Conservation (phyloP, 2,797 vertebrate genomes). For the Anolis apletophallus region DNA sequence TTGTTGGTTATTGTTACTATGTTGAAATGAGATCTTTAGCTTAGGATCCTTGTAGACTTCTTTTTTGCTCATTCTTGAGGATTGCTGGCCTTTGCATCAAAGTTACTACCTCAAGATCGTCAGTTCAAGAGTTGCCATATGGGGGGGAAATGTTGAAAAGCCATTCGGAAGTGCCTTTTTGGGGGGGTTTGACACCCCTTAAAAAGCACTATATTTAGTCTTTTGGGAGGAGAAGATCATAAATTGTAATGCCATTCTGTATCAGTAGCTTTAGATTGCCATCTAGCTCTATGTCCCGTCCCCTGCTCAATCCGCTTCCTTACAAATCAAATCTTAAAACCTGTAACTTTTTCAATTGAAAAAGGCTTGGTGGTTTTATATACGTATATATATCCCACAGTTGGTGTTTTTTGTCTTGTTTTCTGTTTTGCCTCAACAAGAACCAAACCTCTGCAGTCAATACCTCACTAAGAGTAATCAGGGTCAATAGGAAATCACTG, state of each 20-base stretch:
- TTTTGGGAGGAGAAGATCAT: constrained; percentile 1
- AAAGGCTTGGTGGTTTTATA: constrained; percentile 30
- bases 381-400: constrained; percentile 19
- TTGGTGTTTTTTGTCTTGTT: not conserved
- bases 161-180: constrained; percentile 76
- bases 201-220: constrained; percentile 63
- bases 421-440: constrained; percentile 52
- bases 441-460: constrained; percentile 79
- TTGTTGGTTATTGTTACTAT: constrained; percentile 25
- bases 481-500: constrained; percentile 61
- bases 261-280: constrained; percentile 34
- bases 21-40: constrained; percentile 27
- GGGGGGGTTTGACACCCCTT: constrained; percentile 54
- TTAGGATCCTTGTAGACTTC: not conserved
- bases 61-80: not conserved
- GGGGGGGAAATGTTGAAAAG: constrained; percentile 58
- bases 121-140: constrained; percentile 21
- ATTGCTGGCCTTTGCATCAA: constrained; percentile 33
- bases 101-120: constrained; percentile 63
- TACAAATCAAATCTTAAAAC: constrained; percentile 51
- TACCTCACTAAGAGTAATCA: constrained; percentile 77
- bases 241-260: constrained; percentile 18
- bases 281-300: constrained; percentile 36
- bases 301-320: not conserved
- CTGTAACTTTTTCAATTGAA: constrained; percentile 41